These are phyloP conservation scores for Avahi laniger DNA, from an alignment of 2,797 vertebrate genomes.

Conservation along the genomic window DNA sequence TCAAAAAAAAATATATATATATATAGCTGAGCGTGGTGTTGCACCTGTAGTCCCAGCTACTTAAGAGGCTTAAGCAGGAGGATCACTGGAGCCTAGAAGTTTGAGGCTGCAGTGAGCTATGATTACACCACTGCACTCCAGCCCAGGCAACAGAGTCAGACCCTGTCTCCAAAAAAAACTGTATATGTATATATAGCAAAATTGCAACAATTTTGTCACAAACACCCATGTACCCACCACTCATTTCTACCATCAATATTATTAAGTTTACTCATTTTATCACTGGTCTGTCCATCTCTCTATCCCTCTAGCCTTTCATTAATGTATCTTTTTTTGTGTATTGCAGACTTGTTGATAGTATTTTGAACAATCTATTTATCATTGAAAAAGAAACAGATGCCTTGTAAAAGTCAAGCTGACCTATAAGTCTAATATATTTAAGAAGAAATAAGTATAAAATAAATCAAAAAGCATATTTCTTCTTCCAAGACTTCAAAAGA, in stretches of 20 bases:
- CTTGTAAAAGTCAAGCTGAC: neutral
- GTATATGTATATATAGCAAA: neutral
- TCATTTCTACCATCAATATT: neutral
- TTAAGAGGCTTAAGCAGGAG: neutral
- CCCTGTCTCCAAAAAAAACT: neutral
- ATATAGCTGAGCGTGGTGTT: neutral
- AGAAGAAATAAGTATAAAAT: neutral
- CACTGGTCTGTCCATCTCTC: neutral
- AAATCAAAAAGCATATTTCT: neutral
- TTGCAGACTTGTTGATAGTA: neutral
- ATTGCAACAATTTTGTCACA: neutral
- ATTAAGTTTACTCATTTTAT: neutral
- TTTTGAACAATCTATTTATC: constrained; percentile 2
- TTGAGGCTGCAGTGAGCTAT: neutral
- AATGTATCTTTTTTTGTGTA: neutral
- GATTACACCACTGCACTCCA: neutral
- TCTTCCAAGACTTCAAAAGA: neutral
- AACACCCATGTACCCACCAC: neutral
- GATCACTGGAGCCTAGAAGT: neutral
- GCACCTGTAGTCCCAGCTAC: neutral
- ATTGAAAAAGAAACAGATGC: neutral
- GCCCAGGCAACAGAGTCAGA: neutral
- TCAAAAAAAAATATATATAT: neutral
- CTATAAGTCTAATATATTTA: neutral
- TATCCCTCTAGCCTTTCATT: neutral